Evolutionary conservation across 1,140 invertebrate species (phyloP), one percentile per base, ranked within the genome.

Genomic region (Lerema accius): DNA sequence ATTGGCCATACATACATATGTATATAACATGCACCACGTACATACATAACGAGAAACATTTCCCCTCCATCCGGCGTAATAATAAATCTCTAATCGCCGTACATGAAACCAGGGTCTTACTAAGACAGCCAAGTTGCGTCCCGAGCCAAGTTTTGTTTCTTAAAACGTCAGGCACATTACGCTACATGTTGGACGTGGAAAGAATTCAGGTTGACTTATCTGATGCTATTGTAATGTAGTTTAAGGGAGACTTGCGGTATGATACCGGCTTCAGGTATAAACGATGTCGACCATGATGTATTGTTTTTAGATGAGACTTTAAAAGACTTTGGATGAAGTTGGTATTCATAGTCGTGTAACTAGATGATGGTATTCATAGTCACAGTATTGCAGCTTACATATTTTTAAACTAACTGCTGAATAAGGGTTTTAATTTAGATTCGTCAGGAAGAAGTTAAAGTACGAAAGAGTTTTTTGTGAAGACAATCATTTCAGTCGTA

Each of bases 141-240:
- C 50, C 65, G 28, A 51, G 58, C 64, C 66, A 67, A 72, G 69
- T 76, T 69, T 65, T 69, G 68, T 65, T 71, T 64, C 62, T 68
- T 63, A 50, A 62, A 72, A 71, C 71, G 59, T 65, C 55, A 58
- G 43, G 45, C 65, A 62, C 64, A 67, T 67, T 67, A 67, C 56
- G 45, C 48, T 39, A 59, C 45, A 59, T 48, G 56, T 48, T 45
- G 56, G 56, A 59, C 56, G 56, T 60, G 56, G 56, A 60, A 60
- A 49, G 56, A 60, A 60, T 60, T 60, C 48, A 60, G 56, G 56
- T 60, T 60, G 56, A 60, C 56, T 48, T 60, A 60, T 60, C 56
- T 60, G 56, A 49, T 60, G 32, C 56, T 60, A 39, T 60, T 60
- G 56, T 60, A 60, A 60, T 60, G 45, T 60, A 60, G 26, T 59